A percentile compares a stretch with the other conserved stretches of the same genome.
These are phyloP conservation scores for Plebejus melissa DNA, from an alignment of 2,888 invertebrate genomes.

Conservation along the genomic window DNA sequence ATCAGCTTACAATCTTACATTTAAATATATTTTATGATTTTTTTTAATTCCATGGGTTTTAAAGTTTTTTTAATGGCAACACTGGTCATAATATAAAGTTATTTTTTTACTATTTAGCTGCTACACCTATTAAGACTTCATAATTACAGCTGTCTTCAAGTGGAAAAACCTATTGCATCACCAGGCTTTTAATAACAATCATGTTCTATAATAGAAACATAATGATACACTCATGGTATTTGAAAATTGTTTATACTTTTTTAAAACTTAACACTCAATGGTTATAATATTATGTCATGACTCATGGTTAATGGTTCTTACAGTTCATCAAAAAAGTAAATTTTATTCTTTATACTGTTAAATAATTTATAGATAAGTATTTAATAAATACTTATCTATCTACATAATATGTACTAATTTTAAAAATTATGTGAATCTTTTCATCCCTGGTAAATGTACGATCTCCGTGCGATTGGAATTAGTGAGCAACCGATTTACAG, in stretches of 20 bases:
- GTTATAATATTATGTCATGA: neutral
- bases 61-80: neutral
- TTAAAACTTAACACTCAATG: neutral
- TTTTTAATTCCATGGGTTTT: no score
- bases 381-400: no score
- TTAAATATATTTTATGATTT: no score
- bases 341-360: no score
- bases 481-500: no score
- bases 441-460: no score
- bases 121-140: neutral
- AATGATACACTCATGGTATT: conserved; percentile 5
- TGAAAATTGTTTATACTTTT: conserved; percentile 7
- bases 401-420: no score
- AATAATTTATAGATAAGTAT: no score
- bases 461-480: no score
- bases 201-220: neutral
- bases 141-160: conserved; percentile 6
- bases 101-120: neutral
- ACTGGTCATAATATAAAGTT: neutral
- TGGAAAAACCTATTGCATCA: conserved; percentile 11
- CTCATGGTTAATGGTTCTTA: no score
- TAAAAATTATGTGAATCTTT: no score
- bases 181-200: neutral
- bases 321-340: neutral
- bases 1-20: no score